A percentile compares a stretch with the other conserved stretches of the same genome.
Evolutionary conservation across 2,888 invertebrate genomes (phyloP).

Genomic region (Cheilosia impressa): DNA sequence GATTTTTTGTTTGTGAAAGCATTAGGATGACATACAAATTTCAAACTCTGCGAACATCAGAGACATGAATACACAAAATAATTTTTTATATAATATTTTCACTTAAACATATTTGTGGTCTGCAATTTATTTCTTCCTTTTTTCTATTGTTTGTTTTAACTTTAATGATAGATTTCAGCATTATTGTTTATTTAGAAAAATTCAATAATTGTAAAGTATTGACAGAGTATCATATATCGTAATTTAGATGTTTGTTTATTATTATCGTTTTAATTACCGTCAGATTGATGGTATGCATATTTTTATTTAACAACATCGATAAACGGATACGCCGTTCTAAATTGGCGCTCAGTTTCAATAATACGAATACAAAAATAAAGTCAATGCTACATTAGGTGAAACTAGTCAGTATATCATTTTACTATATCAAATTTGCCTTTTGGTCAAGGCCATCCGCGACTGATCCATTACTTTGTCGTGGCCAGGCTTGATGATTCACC

Average conservation of each 20-base stretch:
- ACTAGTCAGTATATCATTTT: not conserved
- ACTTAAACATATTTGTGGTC: conserved; percentile 12
- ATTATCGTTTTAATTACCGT: not conserved
- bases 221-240: not conserved
- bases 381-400: not conserved
- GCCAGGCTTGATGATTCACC: conserved; percentile 78
- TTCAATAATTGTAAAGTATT: not conserved
- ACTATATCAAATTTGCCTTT: conserved; percentile 48
- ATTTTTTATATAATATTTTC: not conserved
- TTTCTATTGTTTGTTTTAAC: conserved; percentile 1
- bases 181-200: not conserved
- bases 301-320: not conserved
- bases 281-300: not conserved
- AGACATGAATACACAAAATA: not conserved
- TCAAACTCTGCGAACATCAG: not conserved
- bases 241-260: not conserved
- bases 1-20: no score
- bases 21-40: no score
- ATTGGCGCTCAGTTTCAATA: not conserved
- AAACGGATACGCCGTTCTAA: not conserved
- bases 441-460: conserved; percentile 42
- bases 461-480: conserved; percentile 78
- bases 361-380: not conserved
- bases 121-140: conserved; percentile 18
- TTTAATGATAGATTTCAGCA: not conserved